Evolutionary conservation across 2,888 invertebrate species (phyloP), one percentile per base, ranked within the genome.

Genomic region (Ophion ventricosus): DNA sequence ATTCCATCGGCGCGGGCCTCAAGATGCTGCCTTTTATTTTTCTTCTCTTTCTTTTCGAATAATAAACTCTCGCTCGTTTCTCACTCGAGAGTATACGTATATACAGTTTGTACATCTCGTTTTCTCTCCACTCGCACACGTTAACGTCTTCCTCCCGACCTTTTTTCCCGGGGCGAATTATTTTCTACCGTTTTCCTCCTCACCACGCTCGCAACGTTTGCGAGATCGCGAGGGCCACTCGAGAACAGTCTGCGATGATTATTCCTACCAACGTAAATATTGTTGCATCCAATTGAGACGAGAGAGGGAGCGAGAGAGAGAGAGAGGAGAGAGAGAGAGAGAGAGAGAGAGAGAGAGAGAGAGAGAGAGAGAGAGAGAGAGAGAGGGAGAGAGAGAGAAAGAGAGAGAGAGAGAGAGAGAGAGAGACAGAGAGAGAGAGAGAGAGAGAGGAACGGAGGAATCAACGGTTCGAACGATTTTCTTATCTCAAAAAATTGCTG

Each of bases 1-100:
- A 89, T 88, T 89, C 88, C 87, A 85, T 89, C 88, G 87, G 82
- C 88, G 87, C 85, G 54, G 20, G 35, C 66, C 82, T 78, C 84
- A 81, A 77, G 80, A 84, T 61, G 61, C 72, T 64, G 25, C 40
- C 35, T 72, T 79, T 63, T 54, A 17, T 73, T 35, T 35, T 35
- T 7, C 17, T 20, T 23, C 43, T 75, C 29, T 23, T 25, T 61
- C 74, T 80, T 84, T 75, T 74, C 69, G 78, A 84, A 84, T 85
- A 87, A 85, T 84, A 85, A 85, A 84, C 82, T 85, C 80, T 66
- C 70, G 57, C 54, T 79, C 83, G 72, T 20, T 29, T 70, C 61
- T 64, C 73, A 67, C 77, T 49, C 40, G 72, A 35, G 35, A 35
- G 35, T 35, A 35, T 35, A 35, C 35, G 35, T 35, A 35, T 35